Conservation (phyloP, 2,113 vertebrate species). For the Sander vitreus region DNA sequence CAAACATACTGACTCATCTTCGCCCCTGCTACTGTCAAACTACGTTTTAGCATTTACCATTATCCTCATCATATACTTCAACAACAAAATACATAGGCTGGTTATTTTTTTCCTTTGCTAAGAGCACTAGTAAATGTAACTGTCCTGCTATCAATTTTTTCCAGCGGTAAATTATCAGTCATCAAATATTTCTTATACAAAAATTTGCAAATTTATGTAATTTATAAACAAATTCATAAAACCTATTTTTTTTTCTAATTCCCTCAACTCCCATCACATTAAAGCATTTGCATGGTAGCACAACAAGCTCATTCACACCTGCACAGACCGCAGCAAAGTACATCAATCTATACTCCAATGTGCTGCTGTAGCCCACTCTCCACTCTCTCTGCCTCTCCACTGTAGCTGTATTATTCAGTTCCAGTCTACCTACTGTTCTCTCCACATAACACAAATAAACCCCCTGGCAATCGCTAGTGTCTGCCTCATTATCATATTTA, state of each 20-base stretch:
- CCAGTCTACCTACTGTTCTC: slow-evolving; percentile 54
- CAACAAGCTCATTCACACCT: neutral
- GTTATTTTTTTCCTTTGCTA: neutral
- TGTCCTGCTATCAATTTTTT: too few species aligned
- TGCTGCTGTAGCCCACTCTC: slow-evolving; percentile 18
- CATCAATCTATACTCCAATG: neutral
- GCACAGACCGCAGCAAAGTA: neutral
- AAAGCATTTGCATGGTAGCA: neutral
- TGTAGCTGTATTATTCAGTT: slow-evolving; percentile 36
- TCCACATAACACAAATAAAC: slow-evolving; percentile 71
- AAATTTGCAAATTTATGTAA: too few species aligned
- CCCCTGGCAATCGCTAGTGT: slow-evolving; percentile 67
- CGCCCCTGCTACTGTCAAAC: too few species aligned
- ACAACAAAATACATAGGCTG: neutral
- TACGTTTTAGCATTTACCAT: too few species aligned
- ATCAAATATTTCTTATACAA: neutral
- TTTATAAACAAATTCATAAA: too few species aligned
- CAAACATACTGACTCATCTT: too few species aligned
- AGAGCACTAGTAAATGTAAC: neutral
- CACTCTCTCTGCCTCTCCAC: neutral
- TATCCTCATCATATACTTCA: neutral
- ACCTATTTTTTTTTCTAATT: too few species aligned
- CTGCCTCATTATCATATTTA: slow-evolving; percentile 87
- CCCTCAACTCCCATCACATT: too few species aligned
- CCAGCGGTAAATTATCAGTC: neutral